Evolutionary conservation across 2,113 vertebrate genomes (phyloP).

Genomic region (Pterophyllum scalare): DNA sequence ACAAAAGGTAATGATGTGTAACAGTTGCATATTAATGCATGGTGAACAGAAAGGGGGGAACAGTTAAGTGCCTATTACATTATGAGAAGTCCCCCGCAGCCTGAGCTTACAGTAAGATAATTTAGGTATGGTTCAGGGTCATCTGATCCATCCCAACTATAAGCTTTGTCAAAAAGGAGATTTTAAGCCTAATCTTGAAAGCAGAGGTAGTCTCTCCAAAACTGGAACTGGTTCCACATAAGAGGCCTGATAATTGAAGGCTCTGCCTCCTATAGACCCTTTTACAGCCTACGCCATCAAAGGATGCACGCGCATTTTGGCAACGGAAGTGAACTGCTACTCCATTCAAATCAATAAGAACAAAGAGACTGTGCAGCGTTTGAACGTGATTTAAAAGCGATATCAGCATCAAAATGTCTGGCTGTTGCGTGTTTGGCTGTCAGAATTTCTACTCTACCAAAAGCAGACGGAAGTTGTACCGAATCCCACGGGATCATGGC

Average conservation of each 20-base stretch:
- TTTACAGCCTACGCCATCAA: no score
- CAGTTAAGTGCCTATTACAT: not conserved
- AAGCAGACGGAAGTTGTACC: no score
- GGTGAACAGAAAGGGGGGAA: not conserved
- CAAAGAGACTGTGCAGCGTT: no score
- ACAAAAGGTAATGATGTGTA: not conserved
- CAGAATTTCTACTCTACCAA: no score
- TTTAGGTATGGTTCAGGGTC: not conserved
- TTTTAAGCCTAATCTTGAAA: not conserved
- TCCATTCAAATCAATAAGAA: no score
- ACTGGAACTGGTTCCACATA: not conserved
- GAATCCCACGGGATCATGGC: no score
- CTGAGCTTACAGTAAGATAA: not conserved
- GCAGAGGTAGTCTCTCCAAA: not conserved
- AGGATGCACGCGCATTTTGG: no score
- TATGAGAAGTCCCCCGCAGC: not conserved
- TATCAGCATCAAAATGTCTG: no score
- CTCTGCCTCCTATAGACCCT: not conserved
- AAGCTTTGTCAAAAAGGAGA: not conserved
- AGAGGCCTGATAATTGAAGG: not conserved
- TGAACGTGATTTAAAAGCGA: no score
- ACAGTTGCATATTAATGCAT: not conserved
- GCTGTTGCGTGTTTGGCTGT: no score
- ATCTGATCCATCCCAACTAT: not conserved
- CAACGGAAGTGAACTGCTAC: no score